Evolutionary conservation across 2,888 invertebrate species (phyloP), one percentile per base, ranked within the genome.

Genomic region (Napeogenes sylphis): DNA sequence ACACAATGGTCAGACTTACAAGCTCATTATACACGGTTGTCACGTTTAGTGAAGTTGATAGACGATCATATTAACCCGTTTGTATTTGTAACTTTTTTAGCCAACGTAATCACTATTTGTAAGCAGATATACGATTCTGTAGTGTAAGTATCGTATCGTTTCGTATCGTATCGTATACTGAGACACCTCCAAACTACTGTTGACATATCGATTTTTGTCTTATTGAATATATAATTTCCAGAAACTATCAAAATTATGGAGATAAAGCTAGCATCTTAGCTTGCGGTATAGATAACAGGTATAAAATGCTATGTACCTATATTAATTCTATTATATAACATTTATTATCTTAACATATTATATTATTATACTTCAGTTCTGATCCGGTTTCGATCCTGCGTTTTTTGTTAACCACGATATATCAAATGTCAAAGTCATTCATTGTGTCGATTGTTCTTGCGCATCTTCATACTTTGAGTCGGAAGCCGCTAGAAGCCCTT

Each of bases 31-130:
- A 90, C 92, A 69, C 87, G 85, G 56, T 77, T 94, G 3, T 86
- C 90, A 2, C 85, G 88, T 35, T 77, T 94, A 35, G 90, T 93
- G 0, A 79, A 82, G 57, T 79, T 83, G 0, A 84, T 93, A 55
- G 93, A 94, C 71, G 80, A 87, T 21, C 81, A 91, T 56, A 81
- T 94, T 35, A 92, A 92, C 5, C 84, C 87, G 30, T 81, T 94
- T 63, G 88, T 94, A 2, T 79, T 93, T 1, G 75, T 93, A 0
- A 92, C 93, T 0, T 93, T 93, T 69, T 82, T 92, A 3, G 92
- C 91, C 61, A 93, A 94, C 74, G 86, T 94, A 58, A 92, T 92
- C 74, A 93, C 93, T 72, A 92, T 93, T 64, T 93, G 94, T 67
- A 90, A 93, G 56, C 92, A 93, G 69, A 83, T 94, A n/a, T 93